Conservation (phyloP, 1,140 invertebrate species). For the Araneus ventricosus region DNA sequence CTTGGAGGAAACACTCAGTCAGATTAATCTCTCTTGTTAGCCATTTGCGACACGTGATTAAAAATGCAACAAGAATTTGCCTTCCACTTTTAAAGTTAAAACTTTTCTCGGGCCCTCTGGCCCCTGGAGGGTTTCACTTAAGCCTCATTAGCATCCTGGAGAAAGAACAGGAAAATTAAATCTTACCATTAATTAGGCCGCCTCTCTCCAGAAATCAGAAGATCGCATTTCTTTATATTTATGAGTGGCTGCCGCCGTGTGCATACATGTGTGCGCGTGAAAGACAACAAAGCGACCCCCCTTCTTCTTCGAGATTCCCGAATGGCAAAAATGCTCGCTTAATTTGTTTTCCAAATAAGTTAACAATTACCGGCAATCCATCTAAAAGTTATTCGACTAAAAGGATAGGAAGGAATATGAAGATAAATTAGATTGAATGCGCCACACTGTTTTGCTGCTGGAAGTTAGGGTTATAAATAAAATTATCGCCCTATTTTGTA, state of each 20-base stretch:
- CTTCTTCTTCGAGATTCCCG: too few species aligned
- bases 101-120: conserved; percentile 50
- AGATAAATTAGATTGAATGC: conserved; percentile 70
- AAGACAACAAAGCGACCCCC: conserved; percentile 12
- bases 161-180: conserved; percentile 74
- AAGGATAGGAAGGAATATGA: conserved; percentile 56
- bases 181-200: conserved; percentile 72
- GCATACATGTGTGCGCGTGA: not conserved
- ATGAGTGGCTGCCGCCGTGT: not conserved
- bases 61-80: conserved; percentile 68
- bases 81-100: conserved; percentile 69
- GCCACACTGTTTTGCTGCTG: conserved; percentile 26
- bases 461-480: conserved; percentile 67
- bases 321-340: conserved; percentile 67
- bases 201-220: conserved; percentile 57
- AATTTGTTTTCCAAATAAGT: conserved; percentile 74
- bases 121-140: conserved; percentile 65
- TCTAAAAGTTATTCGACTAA: conserved; percentile 66
- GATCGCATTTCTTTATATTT: conserved; percentile 63
- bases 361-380: conserved; percentile 64
- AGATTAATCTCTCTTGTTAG: conserved; percentile 74
- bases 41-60: conserved; percentile 73
- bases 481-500: conserved; percentile 70
- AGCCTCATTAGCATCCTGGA: conserved; percentile 68
- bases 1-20: conserved; percentile 42